A percentile compares a stretch with the other conserved stretches of the same genome.
Conservation (phyloP, 1,140 invertebrate genomes). For the Polypedilum pembai region DNA sequence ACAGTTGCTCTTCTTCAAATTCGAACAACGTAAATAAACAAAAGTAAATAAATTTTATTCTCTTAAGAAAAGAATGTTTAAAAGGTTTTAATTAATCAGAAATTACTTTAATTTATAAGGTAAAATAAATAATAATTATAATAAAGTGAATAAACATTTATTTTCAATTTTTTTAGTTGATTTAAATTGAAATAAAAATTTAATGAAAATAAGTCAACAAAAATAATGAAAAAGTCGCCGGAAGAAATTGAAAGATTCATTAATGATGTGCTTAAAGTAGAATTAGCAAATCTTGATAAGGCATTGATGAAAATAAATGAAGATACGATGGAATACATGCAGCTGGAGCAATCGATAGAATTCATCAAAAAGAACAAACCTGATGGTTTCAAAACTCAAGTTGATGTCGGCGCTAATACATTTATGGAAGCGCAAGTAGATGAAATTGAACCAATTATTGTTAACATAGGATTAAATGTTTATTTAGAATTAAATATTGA, state of each 20-base stretch:
- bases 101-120: too few species aligned
- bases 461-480: constrained; percentile 68
- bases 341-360: constrained; percentile 57
- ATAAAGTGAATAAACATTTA: too few species aligned
- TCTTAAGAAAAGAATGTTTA: too few species aligned
- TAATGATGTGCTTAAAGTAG: constrained; percentile 58
- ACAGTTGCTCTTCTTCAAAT: too few species aligned
- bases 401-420: constrained; percentile 69
- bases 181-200: too few species aligned
- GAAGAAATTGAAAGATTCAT: constrained; percentile 51
- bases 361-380: constrained; percentile 48
- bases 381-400: constrained; percentile 65
- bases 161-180: too few species aligned
- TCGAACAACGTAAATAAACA: too few species aligned
- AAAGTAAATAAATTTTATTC: too few species aligned
- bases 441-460: constrained; percentile 58
- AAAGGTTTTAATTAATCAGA: too few species aligned
- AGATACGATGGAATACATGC: constrained; percentile 66
- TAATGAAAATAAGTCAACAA: too few species aligned
- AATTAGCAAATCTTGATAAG: constrained; percentile 51
- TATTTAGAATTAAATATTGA: constrained; percentile 63
- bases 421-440: constrained; percentile 63
- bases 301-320: constrained; percentile 54
- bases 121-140: too few species aligned
- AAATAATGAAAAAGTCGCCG: not conserved